Evolutionary conservation across 2,888 invertebrate genomes (phyloP), one percentile per base, ranked within the genome.

Genomic region (Lasioglossum calceatum): DNA sequence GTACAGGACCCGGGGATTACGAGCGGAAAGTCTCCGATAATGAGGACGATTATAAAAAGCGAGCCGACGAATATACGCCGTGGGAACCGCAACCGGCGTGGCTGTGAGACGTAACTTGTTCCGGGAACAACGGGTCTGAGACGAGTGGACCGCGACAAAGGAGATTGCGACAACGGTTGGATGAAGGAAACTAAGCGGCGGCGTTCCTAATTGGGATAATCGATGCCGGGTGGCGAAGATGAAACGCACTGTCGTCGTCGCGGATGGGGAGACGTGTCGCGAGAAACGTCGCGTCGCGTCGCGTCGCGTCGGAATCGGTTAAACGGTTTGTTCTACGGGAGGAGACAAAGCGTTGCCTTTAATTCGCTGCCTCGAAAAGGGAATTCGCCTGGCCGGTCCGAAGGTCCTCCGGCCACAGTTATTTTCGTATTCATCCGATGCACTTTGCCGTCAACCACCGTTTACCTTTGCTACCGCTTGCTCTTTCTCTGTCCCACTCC

Each of bases 341-440:
- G 27, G 42, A 16, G 58, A 72, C 71, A 79, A 79, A 76, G 79
- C 79, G 64, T 47, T 39, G 83, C 72, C 84, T 58, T 83, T 85
- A 79, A 71, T 54, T 73, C 14, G 72, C n/a, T n/a, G 61, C 39
- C 72, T 76, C 58, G 67, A 54, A 79, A 79, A 32, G 72, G n/a
- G 85, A 79, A 84, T 74, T 36, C 36, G 19, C 36, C 67, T 32
- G 19, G 14, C 61, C 32, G 67, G 36, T 32, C 8, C 3, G 32
- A 32, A 67, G 67, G 32, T 67, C 54, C 76, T 61, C 32, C 54
- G 58, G 78, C 32, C 61, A 27, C 70, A 5, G 72, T 58, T 67
- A 67, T 54, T 84, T 85, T 77, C 42, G 75, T 85, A 79, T 85
- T 85, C 76, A 85, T 84, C 39, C 76, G 77, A 72, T 79, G 85